Evolutionary conservation across 2,113 vertebrate genomes (phyloP), one percentile per base, ranked within the genome.

Genomic region (Perognathus longimembris): DNA sequence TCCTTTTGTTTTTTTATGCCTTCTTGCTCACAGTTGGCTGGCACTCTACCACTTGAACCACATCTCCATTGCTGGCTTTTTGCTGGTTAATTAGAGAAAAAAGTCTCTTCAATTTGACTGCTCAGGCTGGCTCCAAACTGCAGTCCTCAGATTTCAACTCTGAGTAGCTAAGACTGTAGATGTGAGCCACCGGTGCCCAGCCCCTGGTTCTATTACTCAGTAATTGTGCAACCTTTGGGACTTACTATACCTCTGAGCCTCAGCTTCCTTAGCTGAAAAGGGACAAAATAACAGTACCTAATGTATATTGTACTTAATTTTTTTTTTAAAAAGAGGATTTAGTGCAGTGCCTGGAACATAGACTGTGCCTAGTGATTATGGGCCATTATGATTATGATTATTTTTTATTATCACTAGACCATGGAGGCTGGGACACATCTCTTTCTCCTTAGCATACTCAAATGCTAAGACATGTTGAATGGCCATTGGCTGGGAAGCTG

Each of bases 141-240:
- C 17, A 54, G 50, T 54, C 50, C 50, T 54, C 50, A 54, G 50
- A 54, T 54, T 54, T 54, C 50, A 18, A 15, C 12, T 18, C 50
- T 54, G 50, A 54, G 50, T 54, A 54, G 50, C 50, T 54, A 54
- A 54, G 50, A 18, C 14, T 54, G 50, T 45, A 45, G 45, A 2
- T 54, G 50, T 54, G 50, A 54, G 17, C 50, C 50, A 54, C 50
- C 15, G 17, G 50, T 54, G 11, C 50, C 50, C 15, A 18, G 50
- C 50, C 50, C 14, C 50, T 54, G 14, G 50, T 54, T 54, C 50
- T 54, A 54, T 54, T 54, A 54, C 50, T 83, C 38, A 57, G 24
- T 77, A 45, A 86, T 76, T 57, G 36, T 92, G 7, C 75, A 32
- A 83, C 17, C 24, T 88, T 93, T 82, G 61, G 38, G 75, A 75